phyloP scores from a whole-genome alignment of 1,140 invertebrate species.

The Hyles vespertilio region DNA sequence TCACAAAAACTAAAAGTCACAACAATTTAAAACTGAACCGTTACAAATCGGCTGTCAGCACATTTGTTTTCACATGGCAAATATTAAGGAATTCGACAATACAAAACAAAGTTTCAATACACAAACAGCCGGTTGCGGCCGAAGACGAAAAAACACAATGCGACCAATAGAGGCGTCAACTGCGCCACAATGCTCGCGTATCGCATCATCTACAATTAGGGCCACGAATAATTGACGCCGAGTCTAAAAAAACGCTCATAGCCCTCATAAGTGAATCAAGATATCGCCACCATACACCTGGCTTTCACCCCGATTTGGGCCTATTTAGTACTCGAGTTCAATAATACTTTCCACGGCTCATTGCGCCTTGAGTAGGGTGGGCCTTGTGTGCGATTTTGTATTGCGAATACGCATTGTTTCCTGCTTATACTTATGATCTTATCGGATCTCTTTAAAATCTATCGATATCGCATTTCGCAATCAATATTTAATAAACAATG shows the following conservation, averaged over 20 bases:
- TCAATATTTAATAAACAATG: neutral
- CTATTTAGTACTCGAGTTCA: constrained; percentile 52
- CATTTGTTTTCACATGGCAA: constrained; percentile 9
- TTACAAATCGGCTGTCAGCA: too few species aligned
- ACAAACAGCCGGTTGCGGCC: constrained; percentile 47
- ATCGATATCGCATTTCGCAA: neutral
- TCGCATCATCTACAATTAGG: constrained; percentile 72
- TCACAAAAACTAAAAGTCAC: too few species aligned
- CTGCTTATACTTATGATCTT: constrained; percentile 10
- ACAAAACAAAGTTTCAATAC: constrained; percentile 38
- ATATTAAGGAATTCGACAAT: constrained; percentile 34
- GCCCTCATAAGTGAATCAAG: constrained; percentile 71
- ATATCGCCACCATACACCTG: constrained; percentile 67
- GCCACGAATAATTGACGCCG: constrained; percentile 67
- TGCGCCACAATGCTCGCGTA: constrained; percentile 49
- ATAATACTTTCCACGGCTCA: constrained; percentile 57
- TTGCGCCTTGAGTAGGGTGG: constrained; percentile 40
- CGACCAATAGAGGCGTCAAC: constrained; percentile 62
- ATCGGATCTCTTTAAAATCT: neutral
- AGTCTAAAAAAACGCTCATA: constrained; percentile 60
- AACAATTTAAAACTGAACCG: too few species aligned
- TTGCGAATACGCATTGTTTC: constrained; percentile 23
- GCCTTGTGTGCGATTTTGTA: constrained; percentile 10
- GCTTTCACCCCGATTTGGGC: constrained; percentile 50
- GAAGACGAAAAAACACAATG: constrained; percentile 47